Base-by-base conservation (phyloP, 2,888 invertebrate genomes). In the Sinotaia quadrata region DNA sequence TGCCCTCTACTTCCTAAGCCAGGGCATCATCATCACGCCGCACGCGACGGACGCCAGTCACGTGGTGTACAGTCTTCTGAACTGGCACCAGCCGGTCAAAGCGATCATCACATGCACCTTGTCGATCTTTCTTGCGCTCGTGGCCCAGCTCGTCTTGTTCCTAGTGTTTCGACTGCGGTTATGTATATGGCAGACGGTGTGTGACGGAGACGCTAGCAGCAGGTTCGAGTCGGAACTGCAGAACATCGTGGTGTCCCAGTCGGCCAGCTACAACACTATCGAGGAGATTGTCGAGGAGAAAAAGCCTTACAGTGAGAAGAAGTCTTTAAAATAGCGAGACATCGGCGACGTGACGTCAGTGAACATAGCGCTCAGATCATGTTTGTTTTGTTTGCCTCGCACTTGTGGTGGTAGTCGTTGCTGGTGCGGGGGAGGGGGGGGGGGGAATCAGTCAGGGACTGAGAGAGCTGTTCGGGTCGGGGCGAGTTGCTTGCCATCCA, bases 1-100 rank as follows among this genome's bases (percentile, higher is more conserved):
- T 75, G 84, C 82, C 61, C 47, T 83, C 60, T 85, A 85, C 74
- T 86, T 84, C 77, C 78, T 82, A 58, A 82, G 82, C 69, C 78
- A 84, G 51, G 84, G 84, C 4, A 80, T 80, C 10, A 77, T 82
- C 47, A 47, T 60, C 56, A 59, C 58, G 34, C 59, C 58, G 21
- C 33, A 65, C 5, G 21, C 51, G 31, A n/a, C 49, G 33, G 21
- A 34, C 15, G 41, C 54, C 54, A 24, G 54, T 18, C n/a, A 54
- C 8, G 18, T 24, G 27, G 81, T 81, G 4, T 86, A 86, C 73
- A 81, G 82, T 69, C 78, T 84, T 52, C 73, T 86, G 68, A 82
- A 85, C 76, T 86, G 86, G 86, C 73, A 76, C 51, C 77, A 80
- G 66, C 85, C 85, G 1, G 76, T 77, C 2, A 80, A 82, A 73